phyloP scores from a whole-genome alignment of 2,888 invertebrate genomes.

The Torymus auratus region DNA sequence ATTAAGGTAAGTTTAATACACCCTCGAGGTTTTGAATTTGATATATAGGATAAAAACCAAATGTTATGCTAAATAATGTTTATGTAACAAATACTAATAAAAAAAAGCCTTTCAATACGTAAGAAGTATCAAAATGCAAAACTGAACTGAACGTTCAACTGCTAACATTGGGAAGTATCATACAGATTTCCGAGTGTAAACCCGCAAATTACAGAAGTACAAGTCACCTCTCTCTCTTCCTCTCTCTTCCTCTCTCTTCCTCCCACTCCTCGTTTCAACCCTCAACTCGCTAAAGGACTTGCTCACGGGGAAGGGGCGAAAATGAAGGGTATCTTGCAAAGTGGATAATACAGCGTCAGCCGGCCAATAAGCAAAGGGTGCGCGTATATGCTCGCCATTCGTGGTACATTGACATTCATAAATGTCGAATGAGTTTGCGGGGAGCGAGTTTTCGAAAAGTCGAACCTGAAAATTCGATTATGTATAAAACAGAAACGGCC shows the following conservation, averaged over 20 bases:
- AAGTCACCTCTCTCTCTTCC: slow-evolving; percentile 7
- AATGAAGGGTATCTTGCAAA: slow-evolving; percentile 46
- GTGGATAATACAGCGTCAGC: slow-evolving; percentile 35
- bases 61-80: too few species aligned
- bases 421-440: background rate
- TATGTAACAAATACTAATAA: too few species aligned
- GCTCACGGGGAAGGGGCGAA: background rate
- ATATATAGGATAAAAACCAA: too few species aligned
- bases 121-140: too few species aligned
- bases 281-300: background rate
- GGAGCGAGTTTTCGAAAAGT: too few species aligned
- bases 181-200: slow-evolving; percentile 3
- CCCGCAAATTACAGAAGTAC: slow-evolving; percentile 33
- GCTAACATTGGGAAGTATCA: too few species aligned
- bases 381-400: background rate
- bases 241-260: slow-evolving; percentile 34
- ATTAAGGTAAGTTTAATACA: too few species aligned
- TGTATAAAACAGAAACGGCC: too few species aligned
- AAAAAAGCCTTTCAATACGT: too few species aligned
- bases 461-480: too few species aligned
- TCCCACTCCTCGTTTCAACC: slow-evolving; percentile 14
- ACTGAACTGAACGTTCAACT: too few species aligned
- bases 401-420: slow-evolving; percentile 25
- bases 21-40: too few species aligned
- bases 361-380: slow-evolving; percentile 33